A percentile compares a stretch with the other conserved stretches of the same genome.
Evolutionary conservation across 2,888 invertebrate species (phyloP).

Genomic region (Tetrapedia diversipes): DNA sequence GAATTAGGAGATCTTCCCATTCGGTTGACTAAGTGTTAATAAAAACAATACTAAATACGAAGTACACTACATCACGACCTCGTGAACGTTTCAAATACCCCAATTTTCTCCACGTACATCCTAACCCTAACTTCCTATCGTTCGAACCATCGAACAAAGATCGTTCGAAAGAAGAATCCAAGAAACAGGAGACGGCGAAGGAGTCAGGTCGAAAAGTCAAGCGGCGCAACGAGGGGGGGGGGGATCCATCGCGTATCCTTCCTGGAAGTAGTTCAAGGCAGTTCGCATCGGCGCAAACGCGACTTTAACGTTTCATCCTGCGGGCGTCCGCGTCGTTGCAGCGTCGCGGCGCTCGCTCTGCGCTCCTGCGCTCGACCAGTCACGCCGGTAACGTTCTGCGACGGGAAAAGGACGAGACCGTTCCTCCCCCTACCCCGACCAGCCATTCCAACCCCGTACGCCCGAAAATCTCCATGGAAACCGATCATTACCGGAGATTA

Average conservation of each 20-base stretch:
- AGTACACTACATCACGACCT: too few species aligned
- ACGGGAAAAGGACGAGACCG: constrained; percentile 62
- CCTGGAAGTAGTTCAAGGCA: constrained; percentile 62
- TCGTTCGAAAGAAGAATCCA: too few species aligned
- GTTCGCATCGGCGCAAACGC: constrained; percentile 61
- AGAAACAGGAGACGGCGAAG: background rate
- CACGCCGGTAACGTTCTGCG: constrained; percentile 47
- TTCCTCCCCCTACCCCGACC: background rate
- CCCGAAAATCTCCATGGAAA: too few species aligned
- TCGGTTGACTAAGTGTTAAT: too few species aligned
- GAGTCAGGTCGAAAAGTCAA: constrained; percentile 58
- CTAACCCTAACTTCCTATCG: too few species aligned
- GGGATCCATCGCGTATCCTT: constrained; percentile 38
- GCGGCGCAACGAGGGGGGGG: constrained; percentile 24
- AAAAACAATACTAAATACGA: too few species aligned
- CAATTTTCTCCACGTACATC: too few species aligned
- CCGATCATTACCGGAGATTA: constrained; percentile 71
- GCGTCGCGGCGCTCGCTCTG: constrained; percentile 32
- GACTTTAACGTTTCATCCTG: constrained; percentile 64
- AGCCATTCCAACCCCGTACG: background rate
- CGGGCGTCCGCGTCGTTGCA: constrained; percentile 50
- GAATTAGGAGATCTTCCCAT: too few species aligned
- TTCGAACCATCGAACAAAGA: too few species aligned
- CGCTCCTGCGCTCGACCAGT: constrained; percentile 34
- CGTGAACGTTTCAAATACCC: too few species aligned